Evolutionary conservation across 2,113 vertebrate species (phyloP).

Genomic region (Ellobius talpinus): DNA sequence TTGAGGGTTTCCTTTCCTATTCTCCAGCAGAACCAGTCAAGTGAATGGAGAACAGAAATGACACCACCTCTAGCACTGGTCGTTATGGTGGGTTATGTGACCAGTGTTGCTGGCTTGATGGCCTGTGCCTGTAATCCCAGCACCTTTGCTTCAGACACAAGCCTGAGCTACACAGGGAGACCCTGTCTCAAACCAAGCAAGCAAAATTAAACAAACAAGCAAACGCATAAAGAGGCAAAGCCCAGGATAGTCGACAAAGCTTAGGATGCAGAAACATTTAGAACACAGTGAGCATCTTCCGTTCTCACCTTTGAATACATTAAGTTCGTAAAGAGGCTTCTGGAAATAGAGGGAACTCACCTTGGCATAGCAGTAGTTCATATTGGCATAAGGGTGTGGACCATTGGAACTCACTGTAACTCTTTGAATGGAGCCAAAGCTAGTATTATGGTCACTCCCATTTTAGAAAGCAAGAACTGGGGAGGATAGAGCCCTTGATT

Average conservation of each 20-base stretch:
- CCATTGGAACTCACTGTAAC: not conserved
- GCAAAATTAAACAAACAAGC: not conserved
- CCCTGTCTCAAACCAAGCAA: not conserved
- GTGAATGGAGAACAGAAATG: not conserved
- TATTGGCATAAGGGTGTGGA: conserved; percentile 56
- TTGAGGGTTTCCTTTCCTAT: not conserved
- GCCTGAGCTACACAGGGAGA: not conserved
- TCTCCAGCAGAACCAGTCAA: not conserved
- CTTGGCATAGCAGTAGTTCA: conserved; percentile 45
- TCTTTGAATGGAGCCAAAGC: not conserved
- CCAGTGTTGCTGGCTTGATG: not conserved
- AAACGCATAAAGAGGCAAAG: not conserved
- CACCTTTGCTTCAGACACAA: not conserved
- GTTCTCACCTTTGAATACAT: conserved; percentile 61
- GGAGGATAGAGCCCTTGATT: not conserved
- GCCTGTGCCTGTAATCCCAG: not conserved
- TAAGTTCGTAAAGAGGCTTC: conserved; percentile 56
- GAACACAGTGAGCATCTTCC: conserved; percentile 43
- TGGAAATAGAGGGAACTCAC: conserved; percentile 69
- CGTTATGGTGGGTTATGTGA: not conserved
- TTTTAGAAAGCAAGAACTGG: not conserved
- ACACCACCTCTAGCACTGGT: not conserved
- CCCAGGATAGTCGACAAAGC: not conserved
- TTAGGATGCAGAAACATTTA: conserved; percentile 37
- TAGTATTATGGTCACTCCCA: not conserved